A percentile compares a stretch with the other conserved stretches of the same genome.
These are phyloP conservation scores for Pimpla rufipes DNA, from an alignment of 2,888 invertebrate species.

Conservation along the genomic window DNA sequence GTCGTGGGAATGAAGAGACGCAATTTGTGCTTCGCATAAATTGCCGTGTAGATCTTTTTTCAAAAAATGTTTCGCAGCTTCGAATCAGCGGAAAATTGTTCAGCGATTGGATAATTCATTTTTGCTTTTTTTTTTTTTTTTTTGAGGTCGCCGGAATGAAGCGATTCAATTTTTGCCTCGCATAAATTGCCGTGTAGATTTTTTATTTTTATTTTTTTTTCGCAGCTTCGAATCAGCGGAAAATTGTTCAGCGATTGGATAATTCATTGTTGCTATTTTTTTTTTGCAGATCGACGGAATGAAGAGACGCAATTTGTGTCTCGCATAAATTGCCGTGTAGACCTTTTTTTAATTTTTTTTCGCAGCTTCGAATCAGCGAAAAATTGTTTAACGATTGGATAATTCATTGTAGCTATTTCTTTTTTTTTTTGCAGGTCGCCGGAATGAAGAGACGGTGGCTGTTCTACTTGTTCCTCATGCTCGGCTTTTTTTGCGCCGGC, in stretches of 20 bases:
- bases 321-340: conserved; percentile 10
- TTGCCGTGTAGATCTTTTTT: conserved; percentile 19
- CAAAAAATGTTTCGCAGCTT: no score
- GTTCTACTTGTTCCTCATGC: conserved; percentile 71
- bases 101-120: background rate
- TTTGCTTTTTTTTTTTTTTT: background rate
- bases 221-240: no score
- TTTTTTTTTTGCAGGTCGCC: conserved; percentile 54
- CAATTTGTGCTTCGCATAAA: background rate
- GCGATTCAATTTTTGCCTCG: background rate
- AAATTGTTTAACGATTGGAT: background rate
- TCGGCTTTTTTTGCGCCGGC: conserved; percentile 72
- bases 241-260: background rate
- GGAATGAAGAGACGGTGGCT: conserved; percentile 75
- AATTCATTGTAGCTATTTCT: background rate
- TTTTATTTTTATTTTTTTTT: no score
- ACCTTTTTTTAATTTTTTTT: no score
- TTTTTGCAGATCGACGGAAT: background rate
- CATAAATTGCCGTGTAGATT: conserved; percentile 14
- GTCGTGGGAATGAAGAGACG: no score
- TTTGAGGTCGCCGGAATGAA: background rate
- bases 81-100: background rate
- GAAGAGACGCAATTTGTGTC: background rate
- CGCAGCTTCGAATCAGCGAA: no score
- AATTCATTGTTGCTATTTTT: background rate